A percentile compares a stretch with the other conserved stretches of the same genome.
phyloP scores from a whole-genome alignment of 2,797 vertebrate species.

The Lutjanus argentimaculatus region DNA sequence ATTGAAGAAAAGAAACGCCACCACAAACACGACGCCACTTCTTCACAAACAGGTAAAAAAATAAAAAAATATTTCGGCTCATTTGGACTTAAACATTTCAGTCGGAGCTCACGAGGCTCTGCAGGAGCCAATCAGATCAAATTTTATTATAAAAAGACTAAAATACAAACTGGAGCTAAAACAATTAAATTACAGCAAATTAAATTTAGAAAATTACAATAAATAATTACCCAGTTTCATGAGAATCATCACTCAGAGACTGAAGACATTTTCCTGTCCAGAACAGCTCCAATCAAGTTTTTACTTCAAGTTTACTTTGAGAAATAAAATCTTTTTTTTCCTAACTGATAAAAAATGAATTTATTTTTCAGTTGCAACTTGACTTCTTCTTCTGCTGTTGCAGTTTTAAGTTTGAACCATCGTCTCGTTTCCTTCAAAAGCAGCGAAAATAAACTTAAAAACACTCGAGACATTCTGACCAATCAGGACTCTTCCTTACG shows the following conservation, averaged over 20 bases:
- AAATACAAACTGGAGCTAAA: no score
- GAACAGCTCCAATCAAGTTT: no score
- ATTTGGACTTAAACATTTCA: neutral
- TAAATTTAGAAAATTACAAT: no score
- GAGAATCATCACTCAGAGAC: no score
- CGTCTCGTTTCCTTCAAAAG: neutral
- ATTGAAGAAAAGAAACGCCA: no score
- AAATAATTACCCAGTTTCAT: no score
- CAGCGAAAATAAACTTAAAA: conserved; percentile 13
- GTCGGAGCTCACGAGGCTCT: neutral
- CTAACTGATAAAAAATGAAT: no score
- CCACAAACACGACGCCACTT: neutral
- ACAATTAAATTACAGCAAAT: neutral
- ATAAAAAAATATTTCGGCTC: neutral
- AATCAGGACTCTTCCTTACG: conserved; percentile 1
- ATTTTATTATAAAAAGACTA: neutral
- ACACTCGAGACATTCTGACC: neutral
- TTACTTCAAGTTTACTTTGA: no score
- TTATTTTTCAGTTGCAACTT: neutral
- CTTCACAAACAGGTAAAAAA: neutral
- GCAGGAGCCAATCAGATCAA: conserved; percentile 1
- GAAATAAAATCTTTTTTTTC: no score
- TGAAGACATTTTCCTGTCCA: no score
- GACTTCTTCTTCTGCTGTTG: no score
- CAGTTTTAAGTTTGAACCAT: neutral